These are phyloP conservation scores for Trissoscelio sp. DNA, from an alignment of 2,888 invertebrate species.

Conservation along the genomic window DNA sequence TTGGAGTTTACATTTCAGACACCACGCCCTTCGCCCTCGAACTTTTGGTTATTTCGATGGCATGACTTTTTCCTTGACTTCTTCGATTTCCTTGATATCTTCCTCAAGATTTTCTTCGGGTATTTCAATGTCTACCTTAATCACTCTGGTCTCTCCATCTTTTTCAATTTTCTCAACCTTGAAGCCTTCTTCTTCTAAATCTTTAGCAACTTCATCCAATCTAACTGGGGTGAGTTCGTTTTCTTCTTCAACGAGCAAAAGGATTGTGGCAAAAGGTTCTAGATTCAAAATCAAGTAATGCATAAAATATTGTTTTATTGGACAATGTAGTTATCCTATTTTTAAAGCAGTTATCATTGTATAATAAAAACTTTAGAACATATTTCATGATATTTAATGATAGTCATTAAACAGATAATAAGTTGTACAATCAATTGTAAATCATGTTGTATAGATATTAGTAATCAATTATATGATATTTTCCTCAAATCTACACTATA, in stretches of 20 bases:
- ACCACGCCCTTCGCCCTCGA: conserved; percentile 76
- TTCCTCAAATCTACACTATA: conserved; percentile 20
- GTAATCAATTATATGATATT: conserved; percentile 20
- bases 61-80: conserved; percentile 41
- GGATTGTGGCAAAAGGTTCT: conserved; percentile 77
- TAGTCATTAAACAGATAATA: background rate
- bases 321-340: background rate
- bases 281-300: background rate
- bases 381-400: background rate
- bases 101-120: conserved; percentile 62
- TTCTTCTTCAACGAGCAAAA: conserved; percentile 77
- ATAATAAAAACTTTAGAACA: too few relatives aligned
- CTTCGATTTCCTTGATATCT: conserved; percentile 39
- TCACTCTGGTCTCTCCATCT: conserved; percentile 74
- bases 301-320: background rate
- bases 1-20: conserved; percentile 74
- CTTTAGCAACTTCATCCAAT: conserved; percentile 79
- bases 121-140: conserved; percentile 75
- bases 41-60: conserved; percentile 70
- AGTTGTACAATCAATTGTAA: background rate
- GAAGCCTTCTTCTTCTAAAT: conserved; percentile 77
- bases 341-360: too few relatives aligned
- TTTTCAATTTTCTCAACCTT: conserved; percentile 75
- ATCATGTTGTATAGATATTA: conserved; percentile 9
- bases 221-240: conserved; percentile 74